Percentiles rank a stretch among this genome's conserved stretches.
These are phyloP conservation scores for Engystomops pustulosus DNA, from an alignment of 2,113 vertebrate genomes.

Conservation along the genomic window DNA sequence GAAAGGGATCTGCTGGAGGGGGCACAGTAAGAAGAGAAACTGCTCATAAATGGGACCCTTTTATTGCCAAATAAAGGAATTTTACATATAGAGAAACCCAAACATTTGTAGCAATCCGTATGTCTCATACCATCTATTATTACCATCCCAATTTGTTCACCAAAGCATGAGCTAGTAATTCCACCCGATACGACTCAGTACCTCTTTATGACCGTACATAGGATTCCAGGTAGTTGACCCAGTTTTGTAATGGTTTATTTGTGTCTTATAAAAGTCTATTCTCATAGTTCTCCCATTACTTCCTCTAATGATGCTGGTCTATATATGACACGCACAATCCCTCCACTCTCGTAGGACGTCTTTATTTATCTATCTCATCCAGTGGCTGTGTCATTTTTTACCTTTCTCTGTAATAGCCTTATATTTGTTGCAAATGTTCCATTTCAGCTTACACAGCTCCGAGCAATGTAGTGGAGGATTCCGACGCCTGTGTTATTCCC, in stretches of 20 bases:
- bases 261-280: conserved; percentile 9
- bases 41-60: too few species aligned
- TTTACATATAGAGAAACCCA: neutral
- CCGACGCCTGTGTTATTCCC: neutral
- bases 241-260: conserved; percentile 20
- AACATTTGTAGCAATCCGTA: neutral
- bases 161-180: neutral
- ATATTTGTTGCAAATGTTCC: conserved; percentile 4
- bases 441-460: neutral
- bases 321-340: neutral
- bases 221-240: conserved; percentile 5
- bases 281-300: neutral
- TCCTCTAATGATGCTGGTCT: conserved; percentile 2
- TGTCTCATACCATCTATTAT: neutral
- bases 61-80: neutral
- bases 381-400: neutral
- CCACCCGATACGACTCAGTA: neutral
- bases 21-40: too few species aligned
- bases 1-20: too few species aligned
- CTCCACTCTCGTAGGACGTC: neutral
- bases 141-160: neutral
- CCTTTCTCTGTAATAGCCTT: neutral
- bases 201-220: neutral
- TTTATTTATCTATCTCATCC: neutral
- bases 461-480: neutral